Base-by-base conservation (phyloP, 1,140 invertebrate species). In the Hylaeus anthracinus region DNA sequence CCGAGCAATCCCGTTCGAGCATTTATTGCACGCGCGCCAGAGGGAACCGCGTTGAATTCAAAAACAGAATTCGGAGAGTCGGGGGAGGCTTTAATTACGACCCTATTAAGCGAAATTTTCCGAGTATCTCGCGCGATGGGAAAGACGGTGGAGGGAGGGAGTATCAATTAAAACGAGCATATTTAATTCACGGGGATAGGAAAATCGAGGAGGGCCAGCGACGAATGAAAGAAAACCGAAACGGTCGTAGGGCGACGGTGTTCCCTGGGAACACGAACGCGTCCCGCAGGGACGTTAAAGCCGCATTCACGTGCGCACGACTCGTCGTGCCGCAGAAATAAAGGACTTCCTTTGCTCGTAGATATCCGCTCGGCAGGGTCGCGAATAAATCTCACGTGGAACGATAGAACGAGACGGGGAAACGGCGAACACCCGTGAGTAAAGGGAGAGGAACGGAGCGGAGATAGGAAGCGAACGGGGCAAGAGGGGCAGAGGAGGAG, bases 371-470 rank as follows among this genome's bases (percentile, higher is more conserved):
- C 64, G 39, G 66, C 65, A 76, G 64, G 79, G 66, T 77, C 79
- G 70, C 76, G 67, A 88, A 88, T 88, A 88, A 88, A 88, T 88
- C 84, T 80, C 64, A 51, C 67, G 60, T 73, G 70, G 63, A 78
- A 55, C 63, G 39, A 81, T 55, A 75, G 79, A 85, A 26, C 15
- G 58, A 51, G 64, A 83, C 53, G 26, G 53, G 5, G 55, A 14
- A 1, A 66, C 26, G 53, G 9, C 6, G 26, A 37, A 10, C 12
- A 15, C 9, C 9, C 6, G 10, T 1, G 51, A 9, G 26, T 26
- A 43, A 70, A 58, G 72, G 73, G 67, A 37, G 67, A 58, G 66
- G 39, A 80, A 8, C 51, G 48, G 26, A 26, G 5, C 43, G 9
- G 41, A 72, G 65, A 45, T 65, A 58, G 72, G 69, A 83, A 65